Base-by-base conservation (phyloP, 2,888 invertebrate species). In the Heteropelma amictum region DNA sequence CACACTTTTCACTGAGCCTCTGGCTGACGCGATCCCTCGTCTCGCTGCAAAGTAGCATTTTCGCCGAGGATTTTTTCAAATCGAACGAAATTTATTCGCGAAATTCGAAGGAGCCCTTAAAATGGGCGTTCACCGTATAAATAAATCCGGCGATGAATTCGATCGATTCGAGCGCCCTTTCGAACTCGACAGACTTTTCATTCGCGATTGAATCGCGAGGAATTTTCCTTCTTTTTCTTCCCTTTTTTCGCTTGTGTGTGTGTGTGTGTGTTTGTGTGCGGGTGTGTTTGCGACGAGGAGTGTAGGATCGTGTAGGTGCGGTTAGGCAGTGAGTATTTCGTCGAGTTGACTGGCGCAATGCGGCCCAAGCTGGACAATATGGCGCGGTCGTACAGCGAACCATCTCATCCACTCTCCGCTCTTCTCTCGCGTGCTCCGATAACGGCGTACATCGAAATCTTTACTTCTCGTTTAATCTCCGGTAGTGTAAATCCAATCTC, bases 311-410 rank as follows among this genome's bases (percentile, higher is more conserved):
- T 49, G 17, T 38, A 14, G 49, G 63, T 67, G 45, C 33, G 60
- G 28, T 10, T 42, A 56, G 53, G 69, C 19, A 63, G 60, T 58
- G 69, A 63, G 69, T 72, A n/a, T n/a, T 86, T 85, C 78, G 82
- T 77, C 79, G 86, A 86, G 84, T 86, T 87, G 82, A 84, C 83
- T 87, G 87, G 85, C 87, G 87, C 87, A 87, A 86, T 87, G 87
- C 87, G 85, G 86, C 85, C 85, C 64, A 81, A 80, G 85, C 84
- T 83, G 86, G 85, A 86, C 86, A 87, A 87, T 83, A 87, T 87
- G 87, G 87, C 86, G 87, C 87, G 63, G 64, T 74, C 69, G 60
- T 53, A n/a, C n/a, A 38, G 38, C 69, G 53, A 69, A 74, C 74
- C 69, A 74, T 71, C 77, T 72, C 74, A 68, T 58, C 56, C 64